Conservation (phyloP, 2,797 vertebrate genomes). For the Schizopygopsis pylzovi region DNA sequence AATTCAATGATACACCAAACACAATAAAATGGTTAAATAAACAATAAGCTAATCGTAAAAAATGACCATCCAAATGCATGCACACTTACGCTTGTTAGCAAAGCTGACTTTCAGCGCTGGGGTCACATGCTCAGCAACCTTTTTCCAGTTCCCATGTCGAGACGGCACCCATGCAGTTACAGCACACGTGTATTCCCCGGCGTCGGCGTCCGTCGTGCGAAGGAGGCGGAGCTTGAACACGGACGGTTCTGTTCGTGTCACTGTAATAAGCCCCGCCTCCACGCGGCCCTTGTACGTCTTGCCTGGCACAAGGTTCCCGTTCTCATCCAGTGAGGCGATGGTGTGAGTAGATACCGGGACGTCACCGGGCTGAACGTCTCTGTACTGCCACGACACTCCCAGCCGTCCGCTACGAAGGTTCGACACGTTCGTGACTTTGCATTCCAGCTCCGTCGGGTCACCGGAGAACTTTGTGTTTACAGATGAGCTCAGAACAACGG, state of each 20-base stretch:
- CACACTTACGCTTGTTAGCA: slow-evolving; percentile 77
- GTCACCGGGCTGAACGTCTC: slow-evolving; percentile 56
- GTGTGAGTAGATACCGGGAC: slow-evolving; percentile 63
- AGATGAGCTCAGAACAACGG: slow-evolving; percentile 73
- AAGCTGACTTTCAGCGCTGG: slow-evolving; percentile 76
- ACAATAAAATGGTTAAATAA: not conserved
- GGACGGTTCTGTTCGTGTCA: slow-evolving; percentile 76
- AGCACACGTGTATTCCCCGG: slow-evolving; percentile 81
- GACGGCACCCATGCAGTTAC: slow-evolving; percentile 77
- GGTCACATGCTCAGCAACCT: slow-evolving; percentile 76
- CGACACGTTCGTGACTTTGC: slow-evolving; percentile 76
- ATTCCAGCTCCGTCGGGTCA: slow-evolving; percentile 86
- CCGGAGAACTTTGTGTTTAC: slow-evolving; percentile 78
- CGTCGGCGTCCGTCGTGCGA: slow-evolving; percentile 79
- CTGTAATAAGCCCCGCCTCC: slow-evolving; percentile 80
- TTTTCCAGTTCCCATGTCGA: slow-evolving; percentile 77
- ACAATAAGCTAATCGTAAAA: not conserved
- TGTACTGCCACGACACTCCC: slow-evolving; percentile 86
- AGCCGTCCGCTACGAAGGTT: slow-evolving; percentile 72
- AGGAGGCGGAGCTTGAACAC: slow-evolving; percentile 88
- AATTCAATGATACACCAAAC: not conserved
- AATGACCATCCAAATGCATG: not conserved
- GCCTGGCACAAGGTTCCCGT: slow-evolving; percentile 80
- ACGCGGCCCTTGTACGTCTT: slow-evolving; percentile 76
- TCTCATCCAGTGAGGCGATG: slow-evolving; percentile 81